Evolutionary conservation across 2,888 invertebrate genomes (phyloP), one percentile per base, ranked within the genome.

Genomic region (Ypsolopha scabrella): DNA sequence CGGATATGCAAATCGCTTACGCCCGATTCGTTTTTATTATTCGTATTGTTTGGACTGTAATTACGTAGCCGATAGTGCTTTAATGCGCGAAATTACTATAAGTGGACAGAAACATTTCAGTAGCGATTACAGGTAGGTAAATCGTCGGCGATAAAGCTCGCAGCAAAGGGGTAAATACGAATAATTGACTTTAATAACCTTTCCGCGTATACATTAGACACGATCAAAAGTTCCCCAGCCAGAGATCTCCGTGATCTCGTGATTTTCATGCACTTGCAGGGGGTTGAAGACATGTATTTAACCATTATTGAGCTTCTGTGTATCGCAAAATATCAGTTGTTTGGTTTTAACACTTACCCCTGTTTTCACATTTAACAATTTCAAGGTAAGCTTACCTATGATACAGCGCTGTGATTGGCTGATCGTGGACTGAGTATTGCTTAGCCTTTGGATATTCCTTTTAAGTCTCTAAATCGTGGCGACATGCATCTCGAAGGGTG

Each of bases 1-100:
- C 70, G 68, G 72, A 76, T 78, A 80, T 80, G 75, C 78, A 80
- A 82, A 81, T 78, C 70, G 67, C 72, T 63, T 67, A 68, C 71
- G 69, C 74, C 67, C 71, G 71, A 73, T 76, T 70, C 74, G 62
- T 66, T 75, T 79, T 80, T 80, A 76, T 78, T 79, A 72, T 80
- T 80, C 72, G 66, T 74, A 77, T 79, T 78, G 75, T 77, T 75
- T 69, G 68, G 63, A 70, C 66, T 65, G 67, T 77, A 82, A 79
- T 80, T 75, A 75, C 64, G 70, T 68, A 69, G 69, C 67, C 75
- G 70, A 75, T 80, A 73, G 71, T 66, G 67, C 66, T 67, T 72
- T 79, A 78, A 77, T 79, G 72, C 70, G 72, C 72, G 63, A 76
- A 79, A 79, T 76, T 79, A 77, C 71, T 65, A 64, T 74, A 78